Conservation (phyloP, 2,888 invertebrate genomes). For the Crematogaster levior region DNA sequence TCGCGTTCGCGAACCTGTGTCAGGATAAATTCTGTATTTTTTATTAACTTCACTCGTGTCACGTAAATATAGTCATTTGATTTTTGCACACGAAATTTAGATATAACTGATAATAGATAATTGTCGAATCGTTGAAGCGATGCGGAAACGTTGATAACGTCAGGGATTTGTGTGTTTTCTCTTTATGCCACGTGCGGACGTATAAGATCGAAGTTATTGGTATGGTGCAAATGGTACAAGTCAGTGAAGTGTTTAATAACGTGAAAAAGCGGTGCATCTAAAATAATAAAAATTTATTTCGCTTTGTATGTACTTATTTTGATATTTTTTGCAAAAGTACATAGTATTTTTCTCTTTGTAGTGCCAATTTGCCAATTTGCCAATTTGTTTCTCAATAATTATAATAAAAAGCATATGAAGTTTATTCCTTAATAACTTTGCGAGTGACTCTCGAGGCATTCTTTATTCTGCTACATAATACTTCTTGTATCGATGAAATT, state of each 20-base stretch:
- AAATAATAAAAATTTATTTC: background rate
- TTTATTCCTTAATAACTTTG: background rate
- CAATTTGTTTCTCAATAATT: background rate
- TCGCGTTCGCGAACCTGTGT: constrained; percentile 71
- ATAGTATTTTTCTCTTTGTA: background rate
- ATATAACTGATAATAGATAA: background rate
- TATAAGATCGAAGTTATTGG: background rate
- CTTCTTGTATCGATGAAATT: background rate
- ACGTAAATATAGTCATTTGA: background rate
- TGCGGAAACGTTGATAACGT: background rate
- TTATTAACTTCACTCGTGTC: constrained; percentile 1
- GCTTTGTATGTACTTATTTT: background rate
- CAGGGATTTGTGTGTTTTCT: constrained; percentile 4
- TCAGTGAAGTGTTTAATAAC: constrained; percentile 26
- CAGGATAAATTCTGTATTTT: constrained; percentile 65
- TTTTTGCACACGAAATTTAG: background rate
- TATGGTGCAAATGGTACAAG: background rate
- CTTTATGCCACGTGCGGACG: background rate
- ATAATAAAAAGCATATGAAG: background rate
- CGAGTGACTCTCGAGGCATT: background rate
- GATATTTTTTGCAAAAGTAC: background rate
- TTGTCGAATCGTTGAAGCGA: background rate
- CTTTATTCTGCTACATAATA: background rate
- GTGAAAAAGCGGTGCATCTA: background rate
- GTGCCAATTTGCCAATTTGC: background rate